phyloP scores from a whole-genome alignment of 30 jellyfish, hydroid and myxozoan genomes.

The Cassiopea xamachana region DNA sequence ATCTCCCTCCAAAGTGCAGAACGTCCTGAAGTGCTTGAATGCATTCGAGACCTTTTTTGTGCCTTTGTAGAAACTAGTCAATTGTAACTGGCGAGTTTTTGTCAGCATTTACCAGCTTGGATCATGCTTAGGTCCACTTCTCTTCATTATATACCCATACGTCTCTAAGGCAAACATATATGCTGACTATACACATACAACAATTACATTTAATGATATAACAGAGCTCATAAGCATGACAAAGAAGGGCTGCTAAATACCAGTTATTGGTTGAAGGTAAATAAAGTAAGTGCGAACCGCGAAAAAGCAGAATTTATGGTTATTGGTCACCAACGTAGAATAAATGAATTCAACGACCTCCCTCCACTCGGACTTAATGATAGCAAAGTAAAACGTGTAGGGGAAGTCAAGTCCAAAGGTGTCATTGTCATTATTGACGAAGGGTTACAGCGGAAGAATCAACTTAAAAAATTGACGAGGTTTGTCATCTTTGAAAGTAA shows the following conservation, averaged over 20 bases:
- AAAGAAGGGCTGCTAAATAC: neutral
- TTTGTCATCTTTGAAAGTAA: neutral
- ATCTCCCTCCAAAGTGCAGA: no score
- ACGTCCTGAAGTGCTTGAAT: no score
- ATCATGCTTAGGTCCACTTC: neutral
- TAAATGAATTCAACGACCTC: neutral
- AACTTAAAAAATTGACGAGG: neutral
- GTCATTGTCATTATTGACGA: neutral
- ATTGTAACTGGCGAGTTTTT: neutral
- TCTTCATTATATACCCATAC: neutral
- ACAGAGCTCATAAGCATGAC: neutral
- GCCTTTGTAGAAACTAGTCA: no score
- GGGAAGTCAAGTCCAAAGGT: neutral
- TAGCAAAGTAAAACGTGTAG: no score
- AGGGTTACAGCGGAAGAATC: neutral
- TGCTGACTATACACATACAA: neutral
- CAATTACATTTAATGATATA: neutral
- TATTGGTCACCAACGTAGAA: constrained; percentile 24
- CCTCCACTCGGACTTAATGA: neutral
- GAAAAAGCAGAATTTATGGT: neutral
- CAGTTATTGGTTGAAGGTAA: constrained; percentile 15
- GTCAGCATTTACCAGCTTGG: neutral
- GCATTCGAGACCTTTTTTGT: no score
- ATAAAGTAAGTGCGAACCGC: constrained; percentile 18
- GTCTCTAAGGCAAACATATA: neutral